These are phyloP conservation scores for Parambassis ranga DNA, from an alignment of 2,797 vertebrate genomes.

Conservation along the genomic window DNA sequence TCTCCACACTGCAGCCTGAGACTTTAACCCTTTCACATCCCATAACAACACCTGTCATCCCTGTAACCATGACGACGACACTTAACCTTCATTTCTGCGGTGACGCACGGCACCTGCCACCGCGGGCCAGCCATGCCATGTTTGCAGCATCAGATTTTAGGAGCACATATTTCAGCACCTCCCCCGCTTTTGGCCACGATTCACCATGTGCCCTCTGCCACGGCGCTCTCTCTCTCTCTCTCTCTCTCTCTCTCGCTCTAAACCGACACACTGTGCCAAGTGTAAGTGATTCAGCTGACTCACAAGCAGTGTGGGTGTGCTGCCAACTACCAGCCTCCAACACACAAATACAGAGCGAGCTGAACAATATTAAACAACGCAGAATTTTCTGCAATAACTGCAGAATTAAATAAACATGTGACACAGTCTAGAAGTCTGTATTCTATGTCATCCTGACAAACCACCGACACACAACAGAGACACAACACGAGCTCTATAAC, in stretches of 20 bases:
- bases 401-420: no score
- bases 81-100: no score
- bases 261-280: constrained; percentile 67
- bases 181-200: constrained; percentile 10
- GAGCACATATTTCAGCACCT: constrained; percentile 36
- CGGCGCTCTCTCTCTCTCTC: not conserved
- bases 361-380: constrained; percentile 13
- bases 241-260: constrained; percentile 12
- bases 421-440: no score
- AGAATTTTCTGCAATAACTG: no score
- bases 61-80: no score
- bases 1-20: no score
- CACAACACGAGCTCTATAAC: not conserved
- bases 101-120: constrained; percentile 37
- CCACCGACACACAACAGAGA: constrained; percentile 48
- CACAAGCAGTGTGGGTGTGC: constrained; percentile 62
- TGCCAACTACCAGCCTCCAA: constrained; percentile 54
- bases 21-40: no score
- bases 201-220: constrained; percentile 34
- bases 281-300: constrained; percentile 76
- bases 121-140: constrained; percentile 24
- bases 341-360: constrained; percentile 30
- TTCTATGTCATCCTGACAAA: no score
- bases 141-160: constrained; percentile 31
- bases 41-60: no score